phyloP scores from a whole-genome alignment of 2,113 vertebrate species.

The Lonchura striata region DNA sequence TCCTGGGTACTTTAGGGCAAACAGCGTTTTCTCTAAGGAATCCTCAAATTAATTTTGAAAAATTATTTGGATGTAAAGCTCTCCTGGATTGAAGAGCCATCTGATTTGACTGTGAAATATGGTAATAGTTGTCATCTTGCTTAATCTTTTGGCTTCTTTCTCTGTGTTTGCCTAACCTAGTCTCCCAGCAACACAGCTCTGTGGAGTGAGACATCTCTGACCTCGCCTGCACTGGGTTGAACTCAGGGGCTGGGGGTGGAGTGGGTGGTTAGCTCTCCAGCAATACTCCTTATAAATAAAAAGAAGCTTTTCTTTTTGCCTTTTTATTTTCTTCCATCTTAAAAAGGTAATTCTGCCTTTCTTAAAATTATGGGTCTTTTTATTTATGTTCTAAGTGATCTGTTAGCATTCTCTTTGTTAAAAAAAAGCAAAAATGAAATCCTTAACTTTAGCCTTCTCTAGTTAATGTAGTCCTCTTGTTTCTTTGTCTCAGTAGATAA shows the following conservation, averaged over 20 bases:
- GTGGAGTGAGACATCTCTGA: not conserved
- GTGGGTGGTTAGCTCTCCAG: not conserved
- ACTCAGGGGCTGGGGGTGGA: not conserved
- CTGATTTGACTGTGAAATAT: conserved; percentile 43
- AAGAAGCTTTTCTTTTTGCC: not conserved
- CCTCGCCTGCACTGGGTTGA: not conserved
- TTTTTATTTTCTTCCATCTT: not conserved
- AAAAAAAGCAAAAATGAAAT: not conserved
- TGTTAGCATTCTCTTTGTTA: not conserved
- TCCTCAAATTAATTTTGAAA: not conserved
- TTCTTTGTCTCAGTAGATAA: not conserved
- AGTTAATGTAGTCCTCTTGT: not conserved
- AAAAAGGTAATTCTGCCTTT: not conserved
- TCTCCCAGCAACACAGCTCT: conserved; percentile 5
- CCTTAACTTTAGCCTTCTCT: not conserved
- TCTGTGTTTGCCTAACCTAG: conserved; percentile 33
- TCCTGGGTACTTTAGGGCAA: not conserved
- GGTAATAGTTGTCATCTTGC: not conserved
- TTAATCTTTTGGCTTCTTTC: conserved; percentile 33
- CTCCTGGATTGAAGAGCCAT: not conserved
- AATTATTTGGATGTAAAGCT: conserved; percentile 8
- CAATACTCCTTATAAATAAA: not conserved
- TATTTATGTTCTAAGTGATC: not conserved
- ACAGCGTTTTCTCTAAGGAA: not conserved
- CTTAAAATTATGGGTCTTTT: not conserved